These are phyloP conservation scores for Crotalus tigris DNA, from an alignment of 2,113 vertebrate species.

Conservation along the genomic window DNA sequence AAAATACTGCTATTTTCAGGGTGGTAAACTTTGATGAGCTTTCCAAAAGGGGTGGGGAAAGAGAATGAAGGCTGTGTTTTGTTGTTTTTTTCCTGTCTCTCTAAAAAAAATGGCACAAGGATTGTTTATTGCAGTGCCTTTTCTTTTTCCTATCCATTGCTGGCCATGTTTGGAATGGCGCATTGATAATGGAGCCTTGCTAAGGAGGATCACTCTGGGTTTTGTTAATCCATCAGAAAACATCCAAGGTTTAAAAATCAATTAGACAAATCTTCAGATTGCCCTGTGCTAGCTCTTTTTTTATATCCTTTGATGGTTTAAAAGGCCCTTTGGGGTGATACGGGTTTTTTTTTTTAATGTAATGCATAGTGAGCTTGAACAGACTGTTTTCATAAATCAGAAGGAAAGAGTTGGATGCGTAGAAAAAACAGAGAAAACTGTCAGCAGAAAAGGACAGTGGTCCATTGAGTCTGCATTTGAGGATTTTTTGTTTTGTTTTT, in stretches of 20 bases:
- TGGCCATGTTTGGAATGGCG: background rate
- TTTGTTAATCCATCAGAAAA: background rate
- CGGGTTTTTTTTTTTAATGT: accelerated
- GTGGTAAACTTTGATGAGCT: background rate
- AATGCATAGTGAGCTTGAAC: background rate
- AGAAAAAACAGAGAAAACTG: background rate
- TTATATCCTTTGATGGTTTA: background rate
- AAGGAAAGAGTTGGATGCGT: background rate
- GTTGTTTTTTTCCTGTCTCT: too few species aligned
- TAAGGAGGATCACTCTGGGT: background rate
- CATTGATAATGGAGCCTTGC: background rate
- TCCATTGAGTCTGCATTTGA: background rate
- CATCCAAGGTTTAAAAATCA: background rate
- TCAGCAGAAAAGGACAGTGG: background rate
- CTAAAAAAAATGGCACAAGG: background rate
- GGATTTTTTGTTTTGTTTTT: background rate
- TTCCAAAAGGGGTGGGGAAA: background rate
- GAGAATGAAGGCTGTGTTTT: background rate
- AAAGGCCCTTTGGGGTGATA: background rate
- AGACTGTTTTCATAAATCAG: background rate
- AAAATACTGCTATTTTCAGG: conserved; percentile 4
- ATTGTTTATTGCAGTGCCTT: background rate
- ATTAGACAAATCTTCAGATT: background rate
- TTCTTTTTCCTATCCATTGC: background rate
- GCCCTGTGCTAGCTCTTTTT: background rate